Evolutionary conservation across 2,888 invertebrate genomes (phyloP).

Genomic region (Oscheius sp.): DNA sequence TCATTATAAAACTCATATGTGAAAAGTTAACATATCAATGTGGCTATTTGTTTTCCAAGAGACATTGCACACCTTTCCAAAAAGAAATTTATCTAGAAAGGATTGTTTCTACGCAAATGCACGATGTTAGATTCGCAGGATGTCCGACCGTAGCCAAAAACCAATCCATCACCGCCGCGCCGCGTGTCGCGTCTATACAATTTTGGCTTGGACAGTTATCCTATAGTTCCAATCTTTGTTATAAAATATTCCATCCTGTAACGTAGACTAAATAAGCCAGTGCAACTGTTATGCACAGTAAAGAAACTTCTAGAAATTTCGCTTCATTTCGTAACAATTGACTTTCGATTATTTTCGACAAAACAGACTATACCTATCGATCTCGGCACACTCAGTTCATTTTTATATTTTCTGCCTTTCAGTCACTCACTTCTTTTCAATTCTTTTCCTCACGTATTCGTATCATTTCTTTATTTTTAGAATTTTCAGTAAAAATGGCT

Average conservation of each 20-base stretch:
- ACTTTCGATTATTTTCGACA: too few relatives aligned
- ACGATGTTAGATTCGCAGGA: conserved; percentile 10
- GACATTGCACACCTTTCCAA: neutral
- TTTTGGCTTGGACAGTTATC: conserved; percentile 6
- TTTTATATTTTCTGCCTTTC: too few relatives aligned
- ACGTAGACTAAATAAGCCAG: too few relatives aligned
- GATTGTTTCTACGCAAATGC: neutral
- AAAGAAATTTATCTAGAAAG: neutral
- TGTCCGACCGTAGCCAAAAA: neutral
- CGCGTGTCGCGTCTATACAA: neutral
- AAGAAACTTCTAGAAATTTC: too few relatives aligned
- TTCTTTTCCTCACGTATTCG: neutral
- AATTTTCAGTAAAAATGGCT: conserved; percentile 60
- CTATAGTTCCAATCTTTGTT: neutral
- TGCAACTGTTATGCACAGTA: too few relatives aligned
- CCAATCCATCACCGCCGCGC: neutral
- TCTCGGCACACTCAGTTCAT: too few relatives aligned
- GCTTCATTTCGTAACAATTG: too few relatives aligned
- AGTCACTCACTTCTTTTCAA: neutral
- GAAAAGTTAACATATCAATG: too few relatives aligned
- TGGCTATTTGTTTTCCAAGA: too few relatives aligned
- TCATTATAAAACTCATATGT: too few relatives aligned
- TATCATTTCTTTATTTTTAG: neutral
- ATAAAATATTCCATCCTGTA: too few relatives aligned
- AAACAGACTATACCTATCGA: too few relatives aligned